Evolutionary conservation across 2,113 vertebrate genomes (phyloP).

Genomic region (Coryphaenoides rupestris): DNA sequence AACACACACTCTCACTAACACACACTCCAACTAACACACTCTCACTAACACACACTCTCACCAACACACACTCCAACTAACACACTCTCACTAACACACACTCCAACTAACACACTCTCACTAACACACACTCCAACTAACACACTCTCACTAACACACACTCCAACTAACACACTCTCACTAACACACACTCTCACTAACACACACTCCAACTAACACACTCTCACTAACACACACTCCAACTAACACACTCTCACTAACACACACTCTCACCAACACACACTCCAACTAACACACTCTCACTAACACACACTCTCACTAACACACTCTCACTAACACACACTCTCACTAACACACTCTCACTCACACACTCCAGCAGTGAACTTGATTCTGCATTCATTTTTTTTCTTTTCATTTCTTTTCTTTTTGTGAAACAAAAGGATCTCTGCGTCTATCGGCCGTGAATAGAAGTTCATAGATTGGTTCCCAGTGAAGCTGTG

Average conservation of each 20-base stretch:
- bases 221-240: slow-evolving; percentile 22
- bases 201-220: slow-evolving; percentile 28
- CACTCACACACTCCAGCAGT: slow-evolving; percentile 17
- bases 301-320: too few species aligned
- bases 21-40: slow-evolving; percentile 26
- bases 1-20: slow-evolving; percentile 15
- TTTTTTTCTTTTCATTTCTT: slow-evolving; percentile 13
- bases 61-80: slow-evolving; percentile 26
- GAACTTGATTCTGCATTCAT: background rate
- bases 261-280: slow-evolving; percentile 15
- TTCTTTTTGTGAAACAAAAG: slow-evolving; percentile 49
- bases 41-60: slow-evolving; percentile 12
- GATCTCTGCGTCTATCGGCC: slow-evolving; percentile 49
- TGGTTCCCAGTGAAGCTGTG: slow-evolving; percentile 58
- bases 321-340: too few species aligned
- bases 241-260: slow-evolving; percentile 6
- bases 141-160: slow-evolving; percentile 13
- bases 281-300: too few species aligned
- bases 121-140: slow-evolving; percentile 27
- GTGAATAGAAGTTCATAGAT: slow-evolving; percentile 65
- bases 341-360: slow-evolving; percentile 12
- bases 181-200: too few species aligned
- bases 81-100: slow-evolving; percentile 13
- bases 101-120: slow-evolving; percentile 20
- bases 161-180: too few species aligned